These are phyloP conservation scores for Lethenteron camtschaticum DNA, from an alignment of 2,113 vertebrate genomes.

Conservation along the genomic window DNA sequence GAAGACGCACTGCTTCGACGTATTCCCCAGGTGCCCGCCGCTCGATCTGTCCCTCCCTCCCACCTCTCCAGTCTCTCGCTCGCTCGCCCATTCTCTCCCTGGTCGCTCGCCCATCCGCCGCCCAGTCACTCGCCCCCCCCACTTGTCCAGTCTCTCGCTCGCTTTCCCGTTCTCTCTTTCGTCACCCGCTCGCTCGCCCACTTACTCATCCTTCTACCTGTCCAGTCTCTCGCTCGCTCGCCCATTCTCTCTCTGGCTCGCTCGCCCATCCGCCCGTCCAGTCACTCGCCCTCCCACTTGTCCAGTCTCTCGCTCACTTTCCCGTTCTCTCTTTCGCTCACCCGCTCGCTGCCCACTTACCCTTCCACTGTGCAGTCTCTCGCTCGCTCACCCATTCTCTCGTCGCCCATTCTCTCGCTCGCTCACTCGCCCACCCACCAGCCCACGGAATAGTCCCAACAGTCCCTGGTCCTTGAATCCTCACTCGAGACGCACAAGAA, in stretches of 20 bases:
- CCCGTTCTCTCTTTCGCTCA: neutral
- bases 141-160: neutral
- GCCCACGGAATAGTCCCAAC: too few relatives aligned
- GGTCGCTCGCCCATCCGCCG: neutral
- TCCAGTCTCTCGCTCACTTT: neutral
- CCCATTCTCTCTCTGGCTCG: neutral
- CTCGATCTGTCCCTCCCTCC: neutral
- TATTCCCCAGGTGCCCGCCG: constrained; percentile 56
- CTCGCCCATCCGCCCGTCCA: constrained; percentile 5
- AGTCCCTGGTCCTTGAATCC: too few relatives aligned
- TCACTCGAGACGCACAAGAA: too few relatives aligned
- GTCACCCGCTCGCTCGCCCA: neutral
- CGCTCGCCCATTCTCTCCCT: neutral
- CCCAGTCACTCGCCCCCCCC: neutral
- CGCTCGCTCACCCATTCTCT: neutral
- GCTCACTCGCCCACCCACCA: neutral
- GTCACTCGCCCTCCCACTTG: neutral
- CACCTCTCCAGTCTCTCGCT: neutral
- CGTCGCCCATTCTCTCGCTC: neutral
- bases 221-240: neutral
- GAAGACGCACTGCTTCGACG: constrained; percentile 93
- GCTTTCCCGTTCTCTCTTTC: neutral
- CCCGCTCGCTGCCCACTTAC: neutral
- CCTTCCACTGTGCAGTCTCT: neutral
- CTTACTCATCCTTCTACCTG: neutral